Percentiles rank a stretch among this genome's conserved stretches.
These are phyloP conservation scores for Halictus ligatus DNA, from an alignment of 2,888 invertebrate species.

Conservation along the genomic window DNA sequence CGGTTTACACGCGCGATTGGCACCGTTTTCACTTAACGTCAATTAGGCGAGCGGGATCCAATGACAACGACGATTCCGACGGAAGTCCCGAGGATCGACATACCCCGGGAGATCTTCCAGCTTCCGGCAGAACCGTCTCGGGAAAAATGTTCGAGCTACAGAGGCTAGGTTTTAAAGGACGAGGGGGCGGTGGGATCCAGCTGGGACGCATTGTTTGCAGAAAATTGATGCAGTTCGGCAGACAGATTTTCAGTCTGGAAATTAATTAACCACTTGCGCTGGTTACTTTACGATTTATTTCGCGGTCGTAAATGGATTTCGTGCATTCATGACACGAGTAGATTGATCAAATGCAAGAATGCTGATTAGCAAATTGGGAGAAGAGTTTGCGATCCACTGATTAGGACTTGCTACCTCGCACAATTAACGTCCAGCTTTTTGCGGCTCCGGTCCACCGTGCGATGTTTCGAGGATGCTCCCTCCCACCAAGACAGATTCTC, in stretches of 20 bases:
- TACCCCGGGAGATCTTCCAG: neutral
- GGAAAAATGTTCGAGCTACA: neutral
- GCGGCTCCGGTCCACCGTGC: neutral
- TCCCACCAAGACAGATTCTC: neutral
- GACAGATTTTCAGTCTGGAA: neutral
- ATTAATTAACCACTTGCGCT: neutral
- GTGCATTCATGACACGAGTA: neutral
- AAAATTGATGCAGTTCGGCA: neutral
- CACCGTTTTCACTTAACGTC: slow-evolving; percentile 53
- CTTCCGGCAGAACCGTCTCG: neutral
- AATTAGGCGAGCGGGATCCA: slow-evolving; percentile 25
- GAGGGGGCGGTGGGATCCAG: neutral
- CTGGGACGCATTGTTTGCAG: neutral
- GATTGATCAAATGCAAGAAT: no score
- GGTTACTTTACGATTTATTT: neutral
- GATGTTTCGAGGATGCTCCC: neutral
- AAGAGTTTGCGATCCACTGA: no score
- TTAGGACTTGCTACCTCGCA: neutral
- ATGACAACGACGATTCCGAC: neutral
- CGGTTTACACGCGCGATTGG: slow-evolving; percentile 29
- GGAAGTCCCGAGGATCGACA: slow-evolving; percentile 6
- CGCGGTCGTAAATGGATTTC: neutral
- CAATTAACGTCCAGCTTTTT: neutral
- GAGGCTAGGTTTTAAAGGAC: neutral
- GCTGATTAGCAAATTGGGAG: no score